These are phyloP conservation scores for Cygnus olor DNA, from an alignment of 2,797 vertebrate genomes.

Conservation along the genomic window DNA sequence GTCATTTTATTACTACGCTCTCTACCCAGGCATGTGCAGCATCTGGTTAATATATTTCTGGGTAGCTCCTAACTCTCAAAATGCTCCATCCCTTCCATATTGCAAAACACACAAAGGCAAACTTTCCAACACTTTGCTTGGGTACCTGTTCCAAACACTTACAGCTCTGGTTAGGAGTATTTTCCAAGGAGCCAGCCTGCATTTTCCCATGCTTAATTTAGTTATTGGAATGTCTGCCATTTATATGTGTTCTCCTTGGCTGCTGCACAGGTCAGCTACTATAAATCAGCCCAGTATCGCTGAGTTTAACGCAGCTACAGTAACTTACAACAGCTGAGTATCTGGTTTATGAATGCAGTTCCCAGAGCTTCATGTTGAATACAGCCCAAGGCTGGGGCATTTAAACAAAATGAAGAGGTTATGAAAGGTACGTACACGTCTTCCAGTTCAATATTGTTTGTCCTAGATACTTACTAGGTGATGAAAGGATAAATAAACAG, in stretches of 20 bases:
- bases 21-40: slow-evolving; percentile 54
- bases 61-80: slow-evolving; percentile 36
- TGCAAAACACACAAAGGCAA: slow-evolving; percentile 52
- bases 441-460: slow-evolving; percentile 40
- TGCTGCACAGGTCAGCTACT: slow-evolving; percentile 59
- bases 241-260: slow-evolving; percentile 64
- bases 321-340: slow-evolving; percentile 68
- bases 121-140: slow-evolving; percentile 37
- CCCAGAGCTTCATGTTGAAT: slow-evolving; percentile 48
- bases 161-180: slow-evolving; percentile 49
- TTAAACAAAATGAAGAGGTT: slow-evolving; percentile 63
- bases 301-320: slow-evolving; percentile 50
- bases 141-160: slow-evolving; percentile 67
- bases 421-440: neutral
- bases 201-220: slow-evolving; percentile 71
- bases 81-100: slow-evolving; percentile 16
- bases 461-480: slow-evolving; percentile 53
- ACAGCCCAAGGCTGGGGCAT: slow-evolving; percentile 49
- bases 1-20: slow-evolving; percentile 38
- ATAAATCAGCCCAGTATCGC: slow-evolving; percentile 63
- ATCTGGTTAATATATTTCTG: slow-evolving; percentile 70
- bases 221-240: slow-evolving; percentile 70
- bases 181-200: slow-evolving; percentile 60
- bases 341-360: slow-evolving; percentile 62
- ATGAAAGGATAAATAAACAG: slow-evolving; percentile 68